Base-by-base conservation (phyloP, 2,888 invertebrate species). In the Meghimatium bilineatum region DNA sequence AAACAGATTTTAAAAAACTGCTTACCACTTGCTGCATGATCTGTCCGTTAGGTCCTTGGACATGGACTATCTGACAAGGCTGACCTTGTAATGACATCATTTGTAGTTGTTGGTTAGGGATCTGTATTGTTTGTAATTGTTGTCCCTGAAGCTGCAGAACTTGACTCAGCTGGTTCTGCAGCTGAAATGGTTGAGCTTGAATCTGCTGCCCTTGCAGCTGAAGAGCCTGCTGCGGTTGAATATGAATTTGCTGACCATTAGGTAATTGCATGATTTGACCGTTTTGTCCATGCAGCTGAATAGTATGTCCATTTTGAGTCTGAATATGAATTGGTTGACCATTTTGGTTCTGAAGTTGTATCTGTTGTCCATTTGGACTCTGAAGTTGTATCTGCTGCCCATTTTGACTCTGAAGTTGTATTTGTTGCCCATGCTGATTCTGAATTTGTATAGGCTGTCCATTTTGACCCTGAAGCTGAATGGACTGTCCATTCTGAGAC, bases 371-470 rank as follows among this genome's bases (percentile, higher is more conserved):
- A 81, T 82, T 82, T 52, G 86, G 85, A 23, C 71, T 71, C 52
- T 85, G 85, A 29, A 82, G 38, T 75, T 87, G 87, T 71, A 87
- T 78, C 29, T 82, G 82, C 74, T 87, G 87, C 3, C 83, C 85
- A 36, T 82, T 80, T 36, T 85, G 85, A 17, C 80, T 78, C 63
- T 86, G 86, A 14, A 86, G 44, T 66, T 86, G 86, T 32, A 86
- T 75, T 26, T 72, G 82, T 56, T 85, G 85, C 10, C 76, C 81
- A 71, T 74, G 86, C 60, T 89, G 88, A 26, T 63, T 71, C 67
- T 96, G 95, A 29, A 92, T 85, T 86, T 92, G 93, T 88, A 96
- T 95, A n/a, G 95, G 76, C 69, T 87, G 87, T 34, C 88, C 87
- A 63, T 83, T 77, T 67, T 86, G 87, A 32, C 85, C 79, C 75